Evolutionary conservation across 1,140 invertebrate species (phyloP).

Genomic region (Oryctes rhinoceros): DNA sequence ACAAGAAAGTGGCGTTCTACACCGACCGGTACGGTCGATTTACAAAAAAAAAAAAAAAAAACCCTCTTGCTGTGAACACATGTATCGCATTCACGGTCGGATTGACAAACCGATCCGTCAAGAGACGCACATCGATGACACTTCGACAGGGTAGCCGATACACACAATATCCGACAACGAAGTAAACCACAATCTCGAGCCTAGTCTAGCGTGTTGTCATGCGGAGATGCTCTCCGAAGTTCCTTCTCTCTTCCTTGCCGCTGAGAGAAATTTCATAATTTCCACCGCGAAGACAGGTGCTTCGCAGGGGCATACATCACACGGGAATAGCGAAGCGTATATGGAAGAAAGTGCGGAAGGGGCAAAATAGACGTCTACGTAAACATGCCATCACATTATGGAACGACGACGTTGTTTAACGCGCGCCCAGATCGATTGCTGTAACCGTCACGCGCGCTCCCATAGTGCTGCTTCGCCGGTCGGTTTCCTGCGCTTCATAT

Average conservation of each 20-base stretch:
- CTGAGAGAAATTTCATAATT: background rate
- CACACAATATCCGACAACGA: background rate
- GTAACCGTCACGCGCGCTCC: background rate
- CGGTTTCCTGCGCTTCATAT: too few relatives aligned
- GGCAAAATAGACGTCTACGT: slow-evolving; percentile 11
- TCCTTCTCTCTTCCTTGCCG: background rate
- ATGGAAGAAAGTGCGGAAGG: background rate
- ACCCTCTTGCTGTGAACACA: background rate
- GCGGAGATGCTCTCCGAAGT: background rate
- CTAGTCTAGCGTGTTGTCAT: background rate
- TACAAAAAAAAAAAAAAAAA: background rate
- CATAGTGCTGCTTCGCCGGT: background rate
- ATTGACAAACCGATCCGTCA: slow-evolving; percentile 17
- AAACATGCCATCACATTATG: background rate
- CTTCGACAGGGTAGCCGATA: background rate
- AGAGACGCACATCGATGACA: background rate
- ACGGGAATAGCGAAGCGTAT: background rate
- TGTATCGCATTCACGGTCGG: slow-evolving; percentile 16
- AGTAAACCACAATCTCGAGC: background rate
- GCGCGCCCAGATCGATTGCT: slow-evolving; percentile 3
- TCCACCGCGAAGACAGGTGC: slow-evolving; percentile 4
- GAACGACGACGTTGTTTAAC: slow-evolving; percentile 17
- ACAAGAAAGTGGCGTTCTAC: background rate
- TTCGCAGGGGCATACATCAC: background rate
- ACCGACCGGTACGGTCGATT: background rate